Conservation (phyloP, 2,888 invertebrate genomes). For the Lomographa bimaculata region DNA sequence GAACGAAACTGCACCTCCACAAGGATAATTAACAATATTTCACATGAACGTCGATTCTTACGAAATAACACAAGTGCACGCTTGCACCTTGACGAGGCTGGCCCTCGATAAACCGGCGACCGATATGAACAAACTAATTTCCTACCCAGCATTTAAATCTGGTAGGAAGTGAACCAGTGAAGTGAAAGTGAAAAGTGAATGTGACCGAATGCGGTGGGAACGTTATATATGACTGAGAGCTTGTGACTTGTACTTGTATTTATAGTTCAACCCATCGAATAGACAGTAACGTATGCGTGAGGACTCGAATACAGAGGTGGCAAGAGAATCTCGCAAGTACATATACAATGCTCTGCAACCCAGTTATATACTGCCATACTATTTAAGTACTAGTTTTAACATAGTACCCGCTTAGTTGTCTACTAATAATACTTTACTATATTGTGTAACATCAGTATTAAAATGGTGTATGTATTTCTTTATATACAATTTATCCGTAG, state of each 20-base stretch:
- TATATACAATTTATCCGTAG: conserved; percentile 64
- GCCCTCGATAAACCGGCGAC: conserved; percentile 1
- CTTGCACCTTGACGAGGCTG: conserved; percentile 8
- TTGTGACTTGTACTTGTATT: conserved; percentile 55
- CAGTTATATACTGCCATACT: conserved; percentile 76
- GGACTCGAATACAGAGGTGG: conserved; percentile 64
- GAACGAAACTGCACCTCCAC: conserved; percentile 30
- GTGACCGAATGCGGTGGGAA: conserved; percentile 38
- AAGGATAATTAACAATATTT: conserved; percentile 6
- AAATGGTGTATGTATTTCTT: conserved; percentile 78
- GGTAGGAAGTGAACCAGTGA: conserved; percentile 24
- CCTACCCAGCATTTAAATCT: conserved; percentile 27
- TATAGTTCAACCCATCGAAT: conserved; percentile 73
- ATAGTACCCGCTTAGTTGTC: conserved; percentile 74
- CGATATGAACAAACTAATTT: conserved; percentile 25
- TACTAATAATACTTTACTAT: conserved; percentile 64
- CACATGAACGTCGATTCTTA: conserved; percentile 14
- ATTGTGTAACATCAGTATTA: conserved; percentile 79
- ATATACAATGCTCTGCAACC: conserved; percentile 57
- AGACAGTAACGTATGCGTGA: conserved; percentile 62
- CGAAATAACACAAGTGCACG: conserved; percentile 24
- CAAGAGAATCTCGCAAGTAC: conserved; percentile 70
- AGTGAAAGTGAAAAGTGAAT: conserved; percentile 40
- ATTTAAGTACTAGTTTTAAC: conserved; percentile 72
- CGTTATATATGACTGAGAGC: conserved; percentile 44